Evolutionary conservation across 2,888 invertebrate genomes (phyloP), one percentile per base, ranked within the genome.

Genomic region (Caenorhabditis afra): DNA sequence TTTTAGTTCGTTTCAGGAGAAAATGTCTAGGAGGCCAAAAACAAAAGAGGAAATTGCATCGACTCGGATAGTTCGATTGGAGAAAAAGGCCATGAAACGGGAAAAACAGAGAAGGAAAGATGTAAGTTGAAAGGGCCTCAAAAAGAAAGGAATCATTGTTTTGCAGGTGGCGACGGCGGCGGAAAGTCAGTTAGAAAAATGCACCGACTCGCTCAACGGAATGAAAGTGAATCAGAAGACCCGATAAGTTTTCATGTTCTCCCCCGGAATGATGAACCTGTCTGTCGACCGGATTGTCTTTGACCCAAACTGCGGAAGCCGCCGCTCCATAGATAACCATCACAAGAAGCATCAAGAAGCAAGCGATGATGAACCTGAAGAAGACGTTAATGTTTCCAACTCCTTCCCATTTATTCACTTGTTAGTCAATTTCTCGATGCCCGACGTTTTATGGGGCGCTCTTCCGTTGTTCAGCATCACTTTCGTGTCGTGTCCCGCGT

Each of bases 401-500:
- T n/a, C n/a, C n/a, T n/a, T n/a, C 45, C 12, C 35, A 2, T 18
- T 47, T 20, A n/a, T 73, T 49, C 14, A 82, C 84, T 79, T 78
- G 92, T 98, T 98, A 94, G 98, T 96, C 91, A 94, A 94, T 83
- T 94, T 93, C 91, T 98, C 97, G 87, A 98, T 92, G 82, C 94
- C 94, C 66, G 96, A 96, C 87, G 91, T 89, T 82, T 88, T 88
- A 57, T 81, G 82, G 53, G 96, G 93, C 75, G 96, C 96, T 50
- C 96, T 96, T 84, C 96, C 95, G 91, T 97, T 97, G 91, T 97
- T 98, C 81, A 97, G 93, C 95, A 97, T 95, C 18, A 97, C 95
- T 92, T 98, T 98, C 16, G 97, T 97, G 92, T 98, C 97, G 91
- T 96, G 96, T 74, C 97, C 95, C 83, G 96, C 96, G 92, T 98